A percentile compares a stretch with the other conserved stretches of the same genome.
phyloP scores from a whole-genome alignment of 1,140 invertebrate species.

The Lerema accius region DNA sequence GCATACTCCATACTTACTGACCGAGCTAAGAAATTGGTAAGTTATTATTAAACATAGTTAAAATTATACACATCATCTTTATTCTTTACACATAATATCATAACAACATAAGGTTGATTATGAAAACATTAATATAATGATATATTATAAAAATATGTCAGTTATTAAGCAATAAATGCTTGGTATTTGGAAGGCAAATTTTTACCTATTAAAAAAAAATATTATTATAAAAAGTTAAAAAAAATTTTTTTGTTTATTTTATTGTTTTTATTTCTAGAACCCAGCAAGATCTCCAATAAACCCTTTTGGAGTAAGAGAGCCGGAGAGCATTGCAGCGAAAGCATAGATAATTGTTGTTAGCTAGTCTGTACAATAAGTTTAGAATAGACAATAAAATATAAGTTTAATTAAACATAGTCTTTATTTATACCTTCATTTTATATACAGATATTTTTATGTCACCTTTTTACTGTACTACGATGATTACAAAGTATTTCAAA shows the following conservation, averaged over 20 bases:
- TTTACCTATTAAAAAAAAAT: neutral
- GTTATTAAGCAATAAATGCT: too few relatives aligned
- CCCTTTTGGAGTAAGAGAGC: constrained; percentile 53
- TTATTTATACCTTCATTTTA: neutral
- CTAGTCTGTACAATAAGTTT: constrained; percentile 11
- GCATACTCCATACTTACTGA: constrained; percentile 89
- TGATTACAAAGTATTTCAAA: too few relatives aligned
- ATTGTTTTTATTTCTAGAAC: constrained; percentile 68
- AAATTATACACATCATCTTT: too few relatives aligned
- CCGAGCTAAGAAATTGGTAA: constrained; percentile 86
- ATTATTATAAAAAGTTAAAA: neutral
- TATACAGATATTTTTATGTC: too few relatives aligned
- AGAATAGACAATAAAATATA: constrained; percentile 16
- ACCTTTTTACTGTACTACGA: too few relatives aligned
- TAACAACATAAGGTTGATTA: too few relatives aligned
- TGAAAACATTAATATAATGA: too few relatives aligned
- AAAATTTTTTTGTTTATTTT: constrained; percentile 13
- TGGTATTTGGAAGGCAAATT: too few relatives aligned
- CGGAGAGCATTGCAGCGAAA: constrained; percentile 43
- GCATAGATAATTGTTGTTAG: constrained; percentile 33
- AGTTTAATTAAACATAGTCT: constrained; percentile 3
- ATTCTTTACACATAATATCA: too few relatives aligned
- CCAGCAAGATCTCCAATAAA: constrained; percentile 77
- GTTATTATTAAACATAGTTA: constrained; percentile 15
- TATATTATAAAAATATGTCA: too few relatives aligned